Percentiles rank a stretch among this genome's conserved stretches.
These are phyloP conservation scores for Neolamprologus sp. DNA, from an alignment of 2,113 vertebrate genomes.

Conservation along the genomic window DNA sequence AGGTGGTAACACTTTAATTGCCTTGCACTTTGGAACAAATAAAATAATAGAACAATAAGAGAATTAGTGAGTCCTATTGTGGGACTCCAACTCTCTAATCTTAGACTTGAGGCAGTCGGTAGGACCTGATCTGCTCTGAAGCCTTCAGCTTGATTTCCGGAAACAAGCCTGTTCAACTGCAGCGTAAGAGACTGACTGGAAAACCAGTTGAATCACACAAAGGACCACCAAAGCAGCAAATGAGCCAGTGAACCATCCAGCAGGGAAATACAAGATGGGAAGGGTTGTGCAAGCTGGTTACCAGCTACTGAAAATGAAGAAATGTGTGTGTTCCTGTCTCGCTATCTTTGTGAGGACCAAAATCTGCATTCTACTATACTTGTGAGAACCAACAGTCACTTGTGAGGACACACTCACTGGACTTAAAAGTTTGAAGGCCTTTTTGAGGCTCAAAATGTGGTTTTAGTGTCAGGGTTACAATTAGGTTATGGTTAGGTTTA, in stretches of 20 bases:
- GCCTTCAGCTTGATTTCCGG: neutral
- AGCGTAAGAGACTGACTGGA: neutral
- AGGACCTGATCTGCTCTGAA: neutral
- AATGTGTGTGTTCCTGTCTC: neutral
- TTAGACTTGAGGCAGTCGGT: neutral
- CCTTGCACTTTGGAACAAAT: neutral
- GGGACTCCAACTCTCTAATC: neutral
- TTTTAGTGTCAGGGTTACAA: neutral
- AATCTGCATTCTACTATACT: neutral
- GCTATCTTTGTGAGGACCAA: neutral
- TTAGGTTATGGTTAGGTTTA: neutral
- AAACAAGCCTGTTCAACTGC: neutral
- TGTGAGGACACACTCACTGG: neutral
- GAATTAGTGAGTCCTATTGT: neutral
- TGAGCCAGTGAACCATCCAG: neutral
- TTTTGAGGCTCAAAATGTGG: neutral
- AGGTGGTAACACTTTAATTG: neutral
- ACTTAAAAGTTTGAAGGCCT: neutral
- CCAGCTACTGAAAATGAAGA: neutral
- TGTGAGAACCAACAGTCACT: neutral
- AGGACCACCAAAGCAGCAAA: neutral
- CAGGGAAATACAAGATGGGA: neutral
- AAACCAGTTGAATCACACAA: neutral
- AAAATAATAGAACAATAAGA: neutral
- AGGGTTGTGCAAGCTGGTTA: neutral